Base-by-base conservation (phyloP, 2,888 invertebrate species). In the Meganola albula region DNA sequence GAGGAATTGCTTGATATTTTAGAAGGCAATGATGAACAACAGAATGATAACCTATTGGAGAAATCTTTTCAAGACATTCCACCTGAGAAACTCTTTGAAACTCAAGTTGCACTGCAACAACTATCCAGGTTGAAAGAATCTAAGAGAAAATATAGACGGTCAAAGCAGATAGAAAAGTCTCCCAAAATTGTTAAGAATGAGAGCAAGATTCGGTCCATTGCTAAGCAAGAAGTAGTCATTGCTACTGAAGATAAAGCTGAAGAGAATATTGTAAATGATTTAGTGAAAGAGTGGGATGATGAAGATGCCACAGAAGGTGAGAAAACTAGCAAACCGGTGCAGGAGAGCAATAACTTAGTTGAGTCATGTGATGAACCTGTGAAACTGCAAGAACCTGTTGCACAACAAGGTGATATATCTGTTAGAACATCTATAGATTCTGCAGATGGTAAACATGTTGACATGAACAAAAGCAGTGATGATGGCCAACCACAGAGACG, bases 211-310 rank as follows among this genome's bases (percentile, higher is more conserved):
- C 27, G 48, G 34, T 58, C 35, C 46, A 27, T 24, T 8, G 18
- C 27, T 38, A 53, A 33, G 44, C 41, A 41, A 34, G 31, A 30
- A 10, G 35, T 48, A 31, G 31, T 29, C 36, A 44, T 43, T 21
- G 31, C 5, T 4, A 10, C 11, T 8, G 27, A 16, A 12, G 11
- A 33, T n/a, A 63, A 62, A 40, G 37, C 53, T 26, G 54, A 72
- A 34, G 69, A 72, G 6, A 80, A 58, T 44, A 76, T 85, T 37
- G 82, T 89, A 9, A 88, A 85, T 37, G 76, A 80, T 12, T 60
- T 89, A 18, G 88, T 89, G 11, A 82, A 88, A 48, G 86, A 88
- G 37, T 88, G 88, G 76, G 78, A 83, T 42, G 82, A 78, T 55
- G 87, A 88, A 38, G 82, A 80, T 25, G 52, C 53, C 13, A 24